Conservation (phyloP, 64 coral and sea anemone genomes). For the Orbicella faveolata region DNA sequence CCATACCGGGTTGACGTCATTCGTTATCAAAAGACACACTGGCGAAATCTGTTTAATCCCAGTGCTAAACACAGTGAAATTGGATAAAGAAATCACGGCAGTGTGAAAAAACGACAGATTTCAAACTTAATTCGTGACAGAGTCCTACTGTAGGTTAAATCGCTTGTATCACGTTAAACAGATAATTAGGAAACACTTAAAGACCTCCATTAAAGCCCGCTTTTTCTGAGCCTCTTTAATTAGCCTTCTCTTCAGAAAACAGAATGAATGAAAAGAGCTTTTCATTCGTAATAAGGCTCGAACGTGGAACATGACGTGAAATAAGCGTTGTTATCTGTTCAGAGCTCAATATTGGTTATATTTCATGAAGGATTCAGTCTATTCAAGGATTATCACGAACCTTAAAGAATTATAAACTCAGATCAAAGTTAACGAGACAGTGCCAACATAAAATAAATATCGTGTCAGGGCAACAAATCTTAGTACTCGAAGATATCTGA, state of each 20-base stretch:
- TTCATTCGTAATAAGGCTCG: neutral
- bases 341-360: no score
- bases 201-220: neutral
- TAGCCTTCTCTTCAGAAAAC: neutral
- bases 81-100: neutral
- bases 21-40: neutral
- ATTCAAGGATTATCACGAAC: neutral
- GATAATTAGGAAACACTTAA: conserved; percentile 2
- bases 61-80: neutral
- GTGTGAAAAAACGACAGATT: neutral
- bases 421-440: neutral
- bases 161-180: neutral
- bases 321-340: neutral
- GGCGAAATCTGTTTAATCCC: neutral
- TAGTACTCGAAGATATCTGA: neutral
- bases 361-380: neutral
- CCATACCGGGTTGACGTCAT: neutral
- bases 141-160: neutral
- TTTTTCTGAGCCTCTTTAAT: neutral
- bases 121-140: conserved; percentile 7
- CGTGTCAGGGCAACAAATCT: neutral
- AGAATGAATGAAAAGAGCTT: neutral
- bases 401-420: neutral
- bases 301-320: neutral
- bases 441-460: neutral